A percentile compares a stretch with the other conserved stretches of the same genome.
These are phyloP conservation scores for human (Homo sapiens) DNA, from an alignment of 2,113 vertebrate genomes.

Conservation along the genomic window DNA sequence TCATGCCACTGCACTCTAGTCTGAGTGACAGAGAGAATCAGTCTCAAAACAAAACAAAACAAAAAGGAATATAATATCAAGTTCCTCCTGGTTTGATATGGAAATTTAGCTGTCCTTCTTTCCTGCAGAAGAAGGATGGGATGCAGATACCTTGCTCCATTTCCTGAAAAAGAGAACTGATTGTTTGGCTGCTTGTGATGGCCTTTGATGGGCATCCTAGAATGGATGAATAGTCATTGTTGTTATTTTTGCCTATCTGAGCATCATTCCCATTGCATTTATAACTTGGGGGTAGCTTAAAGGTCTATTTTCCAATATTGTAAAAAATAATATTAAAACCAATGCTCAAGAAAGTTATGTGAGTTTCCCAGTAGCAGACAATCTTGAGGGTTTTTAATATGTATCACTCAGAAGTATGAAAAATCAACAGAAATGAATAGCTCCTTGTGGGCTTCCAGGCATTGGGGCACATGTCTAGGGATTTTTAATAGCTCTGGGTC, in stretches of 20 bases:
- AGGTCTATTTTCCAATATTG: constrained; percentile 19
- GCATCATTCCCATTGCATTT: not conserved
- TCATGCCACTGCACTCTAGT: too few species aligned
- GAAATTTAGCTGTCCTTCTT: not conserved
- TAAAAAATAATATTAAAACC: not conserved
- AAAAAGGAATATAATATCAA: not conserved
- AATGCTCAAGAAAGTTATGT: not conserved
- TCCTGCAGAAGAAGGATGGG: not conserved
- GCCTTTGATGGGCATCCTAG: not conserved
- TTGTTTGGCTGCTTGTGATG: not conserved
- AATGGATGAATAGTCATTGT: not conserved
- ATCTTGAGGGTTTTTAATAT: not conserved
- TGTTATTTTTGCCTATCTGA: not conserved
- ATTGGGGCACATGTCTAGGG: not conserved
- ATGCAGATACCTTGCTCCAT: not conserved
- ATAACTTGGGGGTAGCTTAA: not conserved
- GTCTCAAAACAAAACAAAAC: too few species aligned
- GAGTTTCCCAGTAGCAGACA: not conserved
- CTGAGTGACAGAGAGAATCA: too few species aligned
- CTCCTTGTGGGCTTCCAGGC: not conserved
- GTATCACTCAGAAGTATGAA: not conserved
- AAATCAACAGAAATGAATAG: not conserved
- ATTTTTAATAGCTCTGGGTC: not conserved
- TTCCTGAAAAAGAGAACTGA: not conserved
- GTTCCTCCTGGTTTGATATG: not conserved